Evolutionary conservation across 2,113 vertebrate species (phyloP).

Genomic region (Epinephelus lanceolatus): DNA sequence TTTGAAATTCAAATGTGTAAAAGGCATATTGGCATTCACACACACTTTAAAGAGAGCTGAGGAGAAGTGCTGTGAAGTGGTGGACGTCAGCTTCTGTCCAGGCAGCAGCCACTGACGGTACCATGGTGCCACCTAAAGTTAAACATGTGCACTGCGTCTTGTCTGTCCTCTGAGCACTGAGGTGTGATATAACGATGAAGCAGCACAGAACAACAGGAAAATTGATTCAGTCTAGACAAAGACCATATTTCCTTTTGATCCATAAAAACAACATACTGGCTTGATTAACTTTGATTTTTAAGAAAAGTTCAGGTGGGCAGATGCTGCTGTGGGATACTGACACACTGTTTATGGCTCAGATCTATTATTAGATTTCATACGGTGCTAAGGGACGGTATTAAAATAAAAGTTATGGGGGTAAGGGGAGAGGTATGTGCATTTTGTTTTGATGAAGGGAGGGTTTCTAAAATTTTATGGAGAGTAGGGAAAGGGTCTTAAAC

Average conservation of each 20-base stretch:
- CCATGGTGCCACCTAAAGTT: constrained; percentile 57
- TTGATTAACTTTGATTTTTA: neutral
- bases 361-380: neutral
- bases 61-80: neutral
- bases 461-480: too few relatives aligned
- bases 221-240: neutral
- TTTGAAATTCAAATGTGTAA: constrained; percentile 66
- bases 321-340: neutral
- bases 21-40: constrained; percentile 4
- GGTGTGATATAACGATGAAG: neutral
- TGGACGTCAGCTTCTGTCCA: neutral
- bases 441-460: neutral
- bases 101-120: neutral
- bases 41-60: constrained; percentile 6
- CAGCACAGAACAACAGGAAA: neutral
- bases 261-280: neutral
- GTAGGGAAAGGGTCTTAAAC: too few relatives aligned
- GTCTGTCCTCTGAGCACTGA: too few relatives aligned
- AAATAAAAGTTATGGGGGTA: neutral
- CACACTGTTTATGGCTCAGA: neutral
- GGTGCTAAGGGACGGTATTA: neutral
- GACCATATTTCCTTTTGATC: neutral
- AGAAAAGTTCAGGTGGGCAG: neutral
- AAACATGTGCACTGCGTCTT: neutral
- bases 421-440: neutral